Percentiles rank a stretch among this genome's conserved stretches.
These are phyloP conservation scores for Dilophus febrilis DNA, from an alignment of 2,888 invertebrate genomes.

Conservation along the genomic window DNA sequence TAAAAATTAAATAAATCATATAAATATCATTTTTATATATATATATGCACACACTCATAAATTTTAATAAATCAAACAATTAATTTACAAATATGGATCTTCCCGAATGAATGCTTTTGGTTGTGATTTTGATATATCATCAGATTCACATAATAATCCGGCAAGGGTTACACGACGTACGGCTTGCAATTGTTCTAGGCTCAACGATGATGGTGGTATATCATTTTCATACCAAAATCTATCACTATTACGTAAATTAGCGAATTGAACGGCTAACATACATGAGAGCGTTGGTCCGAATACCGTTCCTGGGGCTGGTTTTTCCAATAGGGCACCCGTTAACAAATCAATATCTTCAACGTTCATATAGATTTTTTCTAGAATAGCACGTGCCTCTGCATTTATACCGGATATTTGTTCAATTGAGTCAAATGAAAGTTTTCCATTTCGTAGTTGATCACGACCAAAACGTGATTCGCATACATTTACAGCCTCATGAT, in stretches of 20 bases:
- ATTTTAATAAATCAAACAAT: slow-evolving; percentile 2
- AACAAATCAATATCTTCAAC: slow-evolving; percentile 71
- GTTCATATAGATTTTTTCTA: slow-evolving; percentile 38
- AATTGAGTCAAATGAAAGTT: slow-evolving; percentile 37
- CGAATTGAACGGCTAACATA: slow-evolving; percentile 66
- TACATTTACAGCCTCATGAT: slow-evolving; percentile 46
- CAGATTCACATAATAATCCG: slow-evolving; percentile 60
- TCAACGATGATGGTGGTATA: slow-evolving; percentile 70
- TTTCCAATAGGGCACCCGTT: slow-evolving; percentile 68
- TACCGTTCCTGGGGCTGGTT: slow-evolving; percentile 58
- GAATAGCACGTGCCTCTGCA: slow-evolving; percentile 39
- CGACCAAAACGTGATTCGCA: slow-evolving; percentile 38
- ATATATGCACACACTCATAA: not conserved
- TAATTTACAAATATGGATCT: slow-evolving; percentile 65
- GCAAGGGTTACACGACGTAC: slow-evolving; percentile 64
- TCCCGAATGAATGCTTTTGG: slow-evolving; percentile 71
- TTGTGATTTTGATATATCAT: slow-evolving; percentile 53
- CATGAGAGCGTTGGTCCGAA: slow-evolving; percentile 85
- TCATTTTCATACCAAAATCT: slow-evolving; percentile 94
- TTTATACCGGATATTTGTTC: slow-evolving; percentile 36
- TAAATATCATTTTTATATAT: not conserved
- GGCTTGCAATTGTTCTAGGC: slow-evolving; percentile 58
- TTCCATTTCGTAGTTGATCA: slow-evolving; percentile 12
- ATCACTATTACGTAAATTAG: slow-evolving; percentile 67
- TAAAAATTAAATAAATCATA: not conserved